Base-by-base conservation (phyloP, 2,888 invertebrate genomes). In the Beris morrisii region DNA sequence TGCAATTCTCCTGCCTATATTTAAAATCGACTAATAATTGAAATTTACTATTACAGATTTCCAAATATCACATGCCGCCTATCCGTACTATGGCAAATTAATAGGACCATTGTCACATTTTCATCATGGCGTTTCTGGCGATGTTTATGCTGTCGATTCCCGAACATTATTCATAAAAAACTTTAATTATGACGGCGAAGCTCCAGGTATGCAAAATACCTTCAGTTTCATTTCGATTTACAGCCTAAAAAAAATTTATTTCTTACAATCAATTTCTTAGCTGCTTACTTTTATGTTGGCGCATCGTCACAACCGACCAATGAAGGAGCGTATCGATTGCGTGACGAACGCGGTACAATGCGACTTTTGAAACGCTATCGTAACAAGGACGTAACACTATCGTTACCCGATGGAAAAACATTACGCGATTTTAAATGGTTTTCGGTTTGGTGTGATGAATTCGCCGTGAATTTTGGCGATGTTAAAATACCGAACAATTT, bases 381-480 rank as follows among this genome's bases (percentile, higher is more conserved):
- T 71, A 91, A 90, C 73, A 90, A 92, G 80, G 87, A 90, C 75
- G 84, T 95, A 73, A 92, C 94, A 63, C 81, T 96, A 55, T 89
- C 93, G 12, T 83, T 95, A 72, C 95, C 95, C 1, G 94, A 94
- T 73, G 93, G 93, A 55, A 90, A 91, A 78, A 91, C 91, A 38
- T 82, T 95, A 68, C 85, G 86, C 74, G 92, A 91, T 79, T 85
- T 93, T 77, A 88, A 87, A 77, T 95, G 95, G 91, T 89, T 96
- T 81, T 88, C 92, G 11, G 88, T 96, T 45, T 96, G 93, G 92
- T 95, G 95, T 79, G 91, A 93, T 75, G 93, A 94, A 77, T 94
- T 89, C 75, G 84, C 90, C 66, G 95, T 95, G 48, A 94, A 94
- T 82, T 95, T 95, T 78, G 95, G 94, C 15, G 93, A 94, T 77